Base-by-base conservation (phyloP, 2,113 vertebrate species). In the Aptenodytes patagonicus region DNA sequence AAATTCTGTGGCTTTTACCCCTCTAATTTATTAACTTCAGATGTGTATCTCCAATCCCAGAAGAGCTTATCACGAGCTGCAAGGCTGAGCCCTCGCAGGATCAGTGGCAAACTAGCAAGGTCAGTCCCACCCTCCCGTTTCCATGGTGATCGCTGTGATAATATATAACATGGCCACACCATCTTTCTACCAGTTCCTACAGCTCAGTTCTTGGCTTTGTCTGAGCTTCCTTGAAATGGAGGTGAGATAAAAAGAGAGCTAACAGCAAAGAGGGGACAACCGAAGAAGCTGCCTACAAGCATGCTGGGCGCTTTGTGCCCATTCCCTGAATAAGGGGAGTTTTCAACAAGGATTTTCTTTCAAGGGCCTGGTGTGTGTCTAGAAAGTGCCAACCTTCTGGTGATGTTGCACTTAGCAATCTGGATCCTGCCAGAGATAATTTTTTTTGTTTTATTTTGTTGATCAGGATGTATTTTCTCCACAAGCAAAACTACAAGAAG, bases 51-150 rank as follows among this genome's bases (percentile, higher is more conserved):
- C 61, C 83, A 47, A 13, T 29, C 95, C 91, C 91, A 68, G 72
- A 47, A 84, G 94, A 91, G 80, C 86, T 82, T 19, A 76, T 17
- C 1, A 2, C 1, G 15, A 83, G 90, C 83, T 28, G 89, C 75
- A 24, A 62, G 92, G 93, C 89, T 95, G 95, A 97, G 94, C 95
- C 92, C 90, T 52, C 1, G 17, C 95, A 89, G 91, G 94, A 94
- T 89, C 96, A 69, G 89, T 76, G 90, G 86, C 96, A 95, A 82
- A 87, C 57, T 32, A 89, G 72, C 95, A 91, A 95, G 96, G 96
- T 95, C 95, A 95, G 87, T 3, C 77, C 89, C 95, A 84, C 91
- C 95, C 75, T 91, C 73, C 83, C 6, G 95, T 97, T 97, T 90
- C 97, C 95, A 97, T 97, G 97, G 97, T 32, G 34, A 97, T 89